Evolutionary conservation across 2,888 invertebrate genomes (phyloP), one percentile per base, ranked within the genome.

Genomic region (Philonicus albiceps): DNA sequence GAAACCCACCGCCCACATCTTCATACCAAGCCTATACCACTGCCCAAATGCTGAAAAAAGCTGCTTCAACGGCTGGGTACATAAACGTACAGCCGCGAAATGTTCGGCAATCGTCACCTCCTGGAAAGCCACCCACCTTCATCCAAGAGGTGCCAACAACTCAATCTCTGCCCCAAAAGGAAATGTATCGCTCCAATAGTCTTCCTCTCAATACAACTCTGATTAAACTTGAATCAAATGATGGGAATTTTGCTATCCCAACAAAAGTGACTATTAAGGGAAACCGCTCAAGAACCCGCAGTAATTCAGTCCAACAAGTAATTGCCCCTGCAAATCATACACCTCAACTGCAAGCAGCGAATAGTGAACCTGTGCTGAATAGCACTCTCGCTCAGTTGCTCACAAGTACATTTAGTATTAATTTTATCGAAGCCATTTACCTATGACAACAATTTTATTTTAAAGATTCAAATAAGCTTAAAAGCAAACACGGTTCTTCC

Each of bases 331-430:
- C 27, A 27, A 19, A 64, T 3, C 43, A 74, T 4, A 6, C 43
- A 3, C 93, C 94, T 87, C 96, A 96, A 88, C 93, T 96, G 89
- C 94, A 95, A 89, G 94, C 96, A 89, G 95, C 96, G 75, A 94
- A 95, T 86, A 96, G 96, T 91, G 96, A 97, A 93, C 96, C 96
- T 78, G 94, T 95, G 89, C 93, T 96, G 88, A 93, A 94, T 88
- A 97, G 96, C 93, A 96, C 96, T 86, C 94, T 98, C 87, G 97
- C 97, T 76, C 97, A 97, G 91, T 94, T 98, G 88, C 94, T 98
- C 89, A 90, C 90, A 85, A 90, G 90, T 90, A 89, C 64, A 87
- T 87, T 88, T 74, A 11, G 16, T 30, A 2, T 22, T 16, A 73
- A 43, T 43, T 43, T 31, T 73, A 73, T 30, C 30, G 2, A 31